phyloP scores from a whole-genome alignment of 2,888 invertebrate species.

The Pilophorus perplexus region DNA sequence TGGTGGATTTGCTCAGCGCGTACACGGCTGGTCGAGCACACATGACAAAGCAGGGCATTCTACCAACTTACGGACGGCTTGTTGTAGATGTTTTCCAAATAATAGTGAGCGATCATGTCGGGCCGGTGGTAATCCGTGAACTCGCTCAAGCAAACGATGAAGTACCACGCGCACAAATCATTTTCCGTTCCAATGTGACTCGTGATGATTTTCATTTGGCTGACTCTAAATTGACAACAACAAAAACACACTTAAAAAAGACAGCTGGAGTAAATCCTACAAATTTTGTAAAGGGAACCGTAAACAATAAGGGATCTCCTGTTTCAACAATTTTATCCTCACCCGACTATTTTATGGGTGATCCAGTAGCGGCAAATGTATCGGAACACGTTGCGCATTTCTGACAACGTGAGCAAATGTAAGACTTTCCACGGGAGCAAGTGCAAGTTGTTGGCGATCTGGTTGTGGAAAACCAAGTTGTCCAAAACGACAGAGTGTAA shows the following conservation, averaged over 20 bases:
- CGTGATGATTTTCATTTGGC: conserved; percentile 47
- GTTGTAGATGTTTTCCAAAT: conserved; percentile 43
- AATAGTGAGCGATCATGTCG: conserved; percentile 44
- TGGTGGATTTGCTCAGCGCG: too few relatives aligned
- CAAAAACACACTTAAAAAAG: too few relatives aligned
- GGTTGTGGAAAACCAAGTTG: conserved; percentile 41
- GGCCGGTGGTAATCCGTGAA: conserved; percentile 39
- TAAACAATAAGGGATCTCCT: too few relatives aligned
- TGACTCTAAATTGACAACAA: conserved; percentile 22
- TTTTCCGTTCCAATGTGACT: conserved; percentile 55
- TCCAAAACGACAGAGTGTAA: conserved; percentile 42
- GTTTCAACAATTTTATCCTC: too few relatives aligned
- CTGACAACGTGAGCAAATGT: conserved; percentile 56
- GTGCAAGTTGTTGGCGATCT: conserved; percentile 16
- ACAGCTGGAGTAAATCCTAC: too few relatives aligned
- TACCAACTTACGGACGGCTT: background rate
- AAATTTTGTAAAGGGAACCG: too few relatives aligned
- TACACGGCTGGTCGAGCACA: too few relatives aligned
- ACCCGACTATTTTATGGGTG: conserved; percentile 32
- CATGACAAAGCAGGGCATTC: conserved; percentile 10
- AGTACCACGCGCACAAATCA: conserved; percentile 57
- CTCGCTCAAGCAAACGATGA: conserved; percentile 58
- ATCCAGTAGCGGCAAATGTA: conserved; percentile 56
- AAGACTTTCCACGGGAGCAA: conserved; percentile 62
- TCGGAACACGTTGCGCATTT: conserved; percentile 61